Percentiles rank a stretch among this genome's conserved stretches.
These are phyloP conservation scores for Diaprepes abbreviatus DNA, from an alignment of 2,888 invertebrate species.

Conservation along the genomic window DNA sequence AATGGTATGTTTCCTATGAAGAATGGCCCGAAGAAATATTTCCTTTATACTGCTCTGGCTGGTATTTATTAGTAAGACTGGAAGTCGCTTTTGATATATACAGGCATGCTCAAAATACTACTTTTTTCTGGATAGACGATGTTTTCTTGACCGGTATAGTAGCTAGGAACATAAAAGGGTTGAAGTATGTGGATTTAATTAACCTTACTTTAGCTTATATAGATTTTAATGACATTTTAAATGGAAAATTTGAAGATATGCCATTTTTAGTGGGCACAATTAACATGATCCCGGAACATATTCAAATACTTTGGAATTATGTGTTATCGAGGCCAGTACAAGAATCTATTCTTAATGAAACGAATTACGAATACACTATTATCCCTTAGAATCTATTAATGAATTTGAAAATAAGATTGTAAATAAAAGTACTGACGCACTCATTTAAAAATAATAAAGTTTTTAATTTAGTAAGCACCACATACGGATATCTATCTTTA, in stretches of 20 bases:
- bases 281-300: constrained; percentile 9
- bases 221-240: not conserved
- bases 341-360: not conserved
- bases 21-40: constrained; percentile 24
- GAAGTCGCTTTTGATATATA: constrained; percentile 10
- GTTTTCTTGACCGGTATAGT: constrained; percentile 31
- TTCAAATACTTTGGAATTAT: constrained; percentile 10
- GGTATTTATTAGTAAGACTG: not conserved
- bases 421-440: no score
- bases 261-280: constrained; percentile 13
- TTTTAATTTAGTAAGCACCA: no score
- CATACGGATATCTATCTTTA: no score
- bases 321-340: not conserved
- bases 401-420: no score
- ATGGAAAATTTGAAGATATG: not conserved
- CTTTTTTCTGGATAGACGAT: constrained; percentile 31
- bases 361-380: no score
- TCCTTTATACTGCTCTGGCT: constrained; percentile 25
- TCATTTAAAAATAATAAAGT: no score
- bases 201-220: constrained; percentile 7
- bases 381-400: no score
- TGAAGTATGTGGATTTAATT: not conserved
- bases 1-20: constrained; percentile 28
- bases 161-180: not conserved
- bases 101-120: constrained; percentile 18